phyloP scores from a whole-genome alignment of 2,888 invertebrate genomes.

The Malthinus flaveolus region DNA sequence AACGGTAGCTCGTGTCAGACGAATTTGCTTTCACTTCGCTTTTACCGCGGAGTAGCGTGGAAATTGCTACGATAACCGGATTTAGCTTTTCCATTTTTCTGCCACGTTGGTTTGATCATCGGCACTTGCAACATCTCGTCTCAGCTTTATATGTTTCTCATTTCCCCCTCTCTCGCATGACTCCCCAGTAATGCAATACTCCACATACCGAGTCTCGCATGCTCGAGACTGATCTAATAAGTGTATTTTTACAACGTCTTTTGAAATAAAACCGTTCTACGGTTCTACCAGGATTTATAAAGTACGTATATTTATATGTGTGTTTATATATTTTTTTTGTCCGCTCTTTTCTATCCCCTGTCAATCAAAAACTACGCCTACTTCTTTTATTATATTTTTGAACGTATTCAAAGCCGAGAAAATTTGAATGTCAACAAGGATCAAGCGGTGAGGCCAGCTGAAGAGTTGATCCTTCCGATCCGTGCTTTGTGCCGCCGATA shows the following conservation, averaged over 20 bases:
- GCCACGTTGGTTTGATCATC: slow-evolving; percentile 57
- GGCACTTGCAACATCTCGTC: slow-evolving; percentile 40
- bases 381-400: slow-evolving; percentile 46
- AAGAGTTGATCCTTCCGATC: slow-evolving; percentile 43
- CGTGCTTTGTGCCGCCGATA: slow-evolving; percentile 23
- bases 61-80: slow-evolving; percentile 59
- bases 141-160: slow-evolving; percentile 50
- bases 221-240: slow-evolving; percentile 39
- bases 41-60: slow-evolving; percentile 42
- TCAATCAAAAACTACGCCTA: slow-evolving; percentile 30
- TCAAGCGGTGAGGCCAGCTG: slow-evolving; percentile 48
- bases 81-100: slow-evolving; percentile 60
- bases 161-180: slow-evolving; percentile 44
- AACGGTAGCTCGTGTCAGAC: slow-evolving; percentile 28
- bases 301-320: slow-evolving; percentile 34
- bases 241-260: slow-evolving; percentile 41
- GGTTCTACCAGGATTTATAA: slow-evolving; percentile 40
- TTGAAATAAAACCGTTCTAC: slow-evolving; percentile 42
- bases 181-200: slow-evolving; percentile 38
- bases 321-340: no score
- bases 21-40: slow-evolving; percentile 29
- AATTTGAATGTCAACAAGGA: slow-evolving; percentile 58
- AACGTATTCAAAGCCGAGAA: slow-evolving; percentile 52
- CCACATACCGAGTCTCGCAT: slow-evolving; percentile 25
- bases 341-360: slow-evolving; percentile 38